phyloP scores from a whole-genome alignment of 2,113 vertebrate genomes.

The Aphyosemion australe region DNA sequence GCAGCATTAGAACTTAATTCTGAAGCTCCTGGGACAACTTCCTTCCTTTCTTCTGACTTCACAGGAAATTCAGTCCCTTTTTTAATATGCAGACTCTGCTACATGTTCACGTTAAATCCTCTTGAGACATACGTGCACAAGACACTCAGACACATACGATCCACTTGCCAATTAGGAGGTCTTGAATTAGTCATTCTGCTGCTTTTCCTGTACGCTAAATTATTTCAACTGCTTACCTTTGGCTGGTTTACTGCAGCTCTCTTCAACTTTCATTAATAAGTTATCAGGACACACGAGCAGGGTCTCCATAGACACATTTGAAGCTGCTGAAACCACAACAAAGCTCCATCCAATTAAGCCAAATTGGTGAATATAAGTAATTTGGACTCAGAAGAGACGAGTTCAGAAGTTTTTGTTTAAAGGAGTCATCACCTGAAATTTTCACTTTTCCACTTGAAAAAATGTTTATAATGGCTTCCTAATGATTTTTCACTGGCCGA shows the following conservation, averaged over 20 bases:
- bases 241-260: not conserved
- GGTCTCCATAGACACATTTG: not conserved
- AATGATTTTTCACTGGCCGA: too few relatives aligned
- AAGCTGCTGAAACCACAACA: not conserved
- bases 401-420: too few relatives aligned
- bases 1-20: not conserved
- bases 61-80: not conserved
- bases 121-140: not conserved
- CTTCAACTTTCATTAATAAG: not conserved
- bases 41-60: not conserved
- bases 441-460: too few relatives aligned
- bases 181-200: not conserved
- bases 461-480: too few relatives aligned
- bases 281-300: not conserved
- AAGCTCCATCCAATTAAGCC: not conserved
- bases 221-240: not conserved
- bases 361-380: not conserved
- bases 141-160: not conserved
- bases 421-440: too few relatives aligned
- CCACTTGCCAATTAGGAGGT: not conserved
- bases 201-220: not conserved
- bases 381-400: not conserved
- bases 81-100: not conserved
- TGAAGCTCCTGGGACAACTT: not conserved
- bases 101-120: not conserved